Percentiles rank a stretch among this genome's conserved stretches.
Conservation (phyloP, 2,113 vertebrate species). For the Mesembrinibis cayennensis region DNA sequence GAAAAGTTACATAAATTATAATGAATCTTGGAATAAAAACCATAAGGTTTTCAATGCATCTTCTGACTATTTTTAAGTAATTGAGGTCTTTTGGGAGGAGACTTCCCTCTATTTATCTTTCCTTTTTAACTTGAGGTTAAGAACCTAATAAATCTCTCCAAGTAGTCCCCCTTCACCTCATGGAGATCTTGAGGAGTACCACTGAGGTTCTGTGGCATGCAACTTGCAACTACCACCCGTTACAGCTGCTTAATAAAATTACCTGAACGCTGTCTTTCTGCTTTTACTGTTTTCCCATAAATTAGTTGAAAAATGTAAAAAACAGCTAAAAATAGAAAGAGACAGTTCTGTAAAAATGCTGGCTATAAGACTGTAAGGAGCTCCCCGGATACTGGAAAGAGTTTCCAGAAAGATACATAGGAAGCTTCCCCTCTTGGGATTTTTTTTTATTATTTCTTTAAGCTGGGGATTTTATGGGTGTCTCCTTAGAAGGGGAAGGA, state of each 20-base stretch:
- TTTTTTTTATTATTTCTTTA: background rate
- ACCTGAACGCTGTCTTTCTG: background rate
- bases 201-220: background rate
- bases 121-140: slow-evolving; percentile 6
- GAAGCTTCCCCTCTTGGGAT: background rate
- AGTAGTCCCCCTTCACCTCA: background rate
- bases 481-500: background rate
- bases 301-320: background rate
- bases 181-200: background rate
- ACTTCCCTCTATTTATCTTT: background rate
- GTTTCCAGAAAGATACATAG: background rate
- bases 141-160: slow-evolving; percentile 29
- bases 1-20: background rate
- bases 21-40: background rate
- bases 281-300: background rate
- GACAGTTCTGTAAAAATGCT: background rate
- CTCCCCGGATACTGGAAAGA: background rate
- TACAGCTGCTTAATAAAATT: background rate
- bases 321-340: background rate
- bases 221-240: background rate
- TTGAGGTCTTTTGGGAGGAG: background rate
- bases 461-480: background rate
- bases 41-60: background rate
- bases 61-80: background rate
- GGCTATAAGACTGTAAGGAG: background rate